Conservation (phyloP, 2,888 invertebrate genomes). For the Physocephala rufipes region DNA sequence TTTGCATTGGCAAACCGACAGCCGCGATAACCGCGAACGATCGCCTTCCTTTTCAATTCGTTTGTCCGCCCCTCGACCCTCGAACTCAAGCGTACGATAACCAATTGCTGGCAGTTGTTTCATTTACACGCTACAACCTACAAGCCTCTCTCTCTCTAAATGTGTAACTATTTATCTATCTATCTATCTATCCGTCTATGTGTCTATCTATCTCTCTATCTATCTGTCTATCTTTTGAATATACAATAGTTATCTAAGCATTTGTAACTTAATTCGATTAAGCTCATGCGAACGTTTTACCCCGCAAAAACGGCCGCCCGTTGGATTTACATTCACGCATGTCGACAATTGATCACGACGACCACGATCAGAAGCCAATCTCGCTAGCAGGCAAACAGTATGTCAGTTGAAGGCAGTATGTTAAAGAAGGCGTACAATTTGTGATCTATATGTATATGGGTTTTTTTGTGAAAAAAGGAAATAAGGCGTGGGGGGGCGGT, state of each 20-base stretch:
- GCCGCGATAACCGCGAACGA: constrained; percentile 32
- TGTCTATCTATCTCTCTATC: too few relatives aligned
- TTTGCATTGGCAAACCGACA: constrained; percentile 40
- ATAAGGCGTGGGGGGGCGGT: not conserved
- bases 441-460: not conserved
- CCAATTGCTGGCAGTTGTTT: constrained; percentile 20
- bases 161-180: too few relatives aligned
- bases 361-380: not conserved
- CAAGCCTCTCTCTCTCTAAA: not conserved
- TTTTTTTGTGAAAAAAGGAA: not conserved
- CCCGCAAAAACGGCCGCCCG: constrained; percentile 15
- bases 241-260: constrained; percentile 9
- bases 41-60: too few relatives aligned
- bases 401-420: not conserved
- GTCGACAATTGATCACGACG: not conserved
- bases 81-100: not conserved
- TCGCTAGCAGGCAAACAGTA: not conserved
- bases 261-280: constrained; percentile 37
- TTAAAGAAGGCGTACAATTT: too few relatives aligned
- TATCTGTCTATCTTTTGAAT: not conserved
- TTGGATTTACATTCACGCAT: not conserved
- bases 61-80: constrained; percentile 6
- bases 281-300: constrained; percentile 26
- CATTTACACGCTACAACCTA: too few relatives aligned
- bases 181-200: too few relatives aligned